Percentiles rank a stretch among this genome's conserved stretches.
phyloP scores from a whole-genome alignment of 2,113 vertebrate species.

The Abramis brama region DNA sequence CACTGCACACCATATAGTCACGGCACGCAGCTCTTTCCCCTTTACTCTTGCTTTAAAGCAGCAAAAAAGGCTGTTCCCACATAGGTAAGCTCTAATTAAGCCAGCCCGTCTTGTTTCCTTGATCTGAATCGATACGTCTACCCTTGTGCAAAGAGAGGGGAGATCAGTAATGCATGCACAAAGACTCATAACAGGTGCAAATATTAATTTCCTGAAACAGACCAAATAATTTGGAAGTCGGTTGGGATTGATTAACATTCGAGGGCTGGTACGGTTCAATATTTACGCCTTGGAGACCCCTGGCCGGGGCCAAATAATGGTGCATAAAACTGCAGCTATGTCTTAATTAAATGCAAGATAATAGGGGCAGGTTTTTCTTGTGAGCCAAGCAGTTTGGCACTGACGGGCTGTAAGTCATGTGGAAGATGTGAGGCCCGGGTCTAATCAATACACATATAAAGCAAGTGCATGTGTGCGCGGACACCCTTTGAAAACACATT shows the following conservation, averaged over 20 bases:
- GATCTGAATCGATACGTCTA: conserved; percentile 72
- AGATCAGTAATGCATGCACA: conserved; percentile 65
- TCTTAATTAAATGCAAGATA: conserved; percentile 87
- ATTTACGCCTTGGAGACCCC: conserved; percentile 81
- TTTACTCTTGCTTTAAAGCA: conserved; percentile 35
- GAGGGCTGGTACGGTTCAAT: conserved; percentile 76
- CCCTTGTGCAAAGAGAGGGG: conserved; percentile 55
- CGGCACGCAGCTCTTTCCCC: conserved; percentile 20
- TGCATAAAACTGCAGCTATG: conserved; percentile 78
- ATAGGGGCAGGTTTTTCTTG: conserved; percentile 73
- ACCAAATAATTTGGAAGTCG: conserved; percentile 82
- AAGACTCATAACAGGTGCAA: conserved; percentile 59
- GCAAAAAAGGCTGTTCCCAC: conserved; percentile 63
- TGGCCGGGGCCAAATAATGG: conserved; percentile 78
- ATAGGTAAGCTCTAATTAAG: conserved; percentile 76
- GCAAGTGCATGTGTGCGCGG: conserved; percentile 47
- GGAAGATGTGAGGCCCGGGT: conserved; percentile 70
- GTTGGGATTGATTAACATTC: conserved; percentile 84
- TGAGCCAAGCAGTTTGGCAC: conserved; percentile 77
- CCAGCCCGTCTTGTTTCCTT: conserved; percentile 66
- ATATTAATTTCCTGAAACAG: conserved; percentile 82
- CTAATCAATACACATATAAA: conserved; percentile 86
- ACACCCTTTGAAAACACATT: conserved; percentile 29
- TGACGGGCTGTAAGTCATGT: conserved; percentile 79
- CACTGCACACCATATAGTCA: conserved; percentile 28